These are phyloP conservation scores for Anguilla obscura DNA, from an alignment of 2,797 vertebrate genomes.

Conservation along the genomic window DNA sequence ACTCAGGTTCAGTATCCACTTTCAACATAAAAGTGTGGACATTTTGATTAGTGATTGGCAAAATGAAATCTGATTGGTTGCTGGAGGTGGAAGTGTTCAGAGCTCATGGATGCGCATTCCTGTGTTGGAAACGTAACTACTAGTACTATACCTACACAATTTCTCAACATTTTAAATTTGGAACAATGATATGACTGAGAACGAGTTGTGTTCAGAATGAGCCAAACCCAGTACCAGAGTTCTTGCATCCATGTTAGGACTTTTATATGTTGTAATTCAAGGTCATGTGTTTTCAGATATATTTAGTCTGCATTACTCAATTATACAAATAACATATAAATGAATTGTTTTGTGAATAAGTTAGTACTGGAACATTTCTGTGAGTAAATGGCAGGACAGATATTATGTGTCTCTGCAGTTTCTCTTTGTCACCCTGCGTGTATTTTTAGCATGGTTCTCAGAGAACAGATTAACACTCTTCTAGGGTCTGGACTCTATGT, in stretches of 20 bases:
- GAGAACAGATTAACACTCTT: slow-evolving; percentile 43
- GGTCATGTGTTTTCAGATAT: slow-evolving; percentile 51
- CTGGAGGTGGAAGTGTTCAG: not conserved
- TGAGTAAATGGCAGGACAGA: slow-evolving; percentile 49
- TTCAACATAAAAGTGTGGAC: not conserved
- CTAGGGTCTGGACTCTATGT: slow-evolving; percentile 14
- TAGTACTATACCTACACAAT: not conserved
- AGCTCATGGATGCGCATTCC: not conserved
- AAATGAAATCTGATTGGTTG: not conserved
- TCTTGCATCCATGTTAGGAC: not conserved
- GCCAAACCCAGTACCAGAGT: not conserved
- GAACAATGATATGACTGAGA: not conserved
- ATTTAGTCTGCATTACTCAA: slow-evolving; percentile 49
- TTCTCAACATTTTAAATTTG: not conserved
- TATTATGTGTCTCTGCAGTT: slow-evolving; percentile 60
- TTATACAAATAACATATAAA: slow-evolving; percentile 43
- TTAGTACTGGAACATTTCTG: slow-evolving; percentile 6
- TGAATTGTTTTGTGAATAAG: slow-evolving; percentile 21
- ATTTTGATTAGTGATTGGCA: not conserved
- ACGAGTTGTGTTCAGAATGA: not conserved
- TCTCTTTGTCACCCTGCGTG: slow-evolving; percentile 58
- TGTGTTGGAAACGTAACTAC: not conserved
- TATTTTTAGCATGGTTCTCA: slow-evolving; percentile 75
- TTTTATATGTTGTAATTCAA: slow-evolving; percentile 30
- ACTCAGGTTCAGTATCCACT: not conserved